phyloP scores from a whole-genome alignment of 1,140 invertebrate genomes.

The Leptopilina clavipes region DNA sequence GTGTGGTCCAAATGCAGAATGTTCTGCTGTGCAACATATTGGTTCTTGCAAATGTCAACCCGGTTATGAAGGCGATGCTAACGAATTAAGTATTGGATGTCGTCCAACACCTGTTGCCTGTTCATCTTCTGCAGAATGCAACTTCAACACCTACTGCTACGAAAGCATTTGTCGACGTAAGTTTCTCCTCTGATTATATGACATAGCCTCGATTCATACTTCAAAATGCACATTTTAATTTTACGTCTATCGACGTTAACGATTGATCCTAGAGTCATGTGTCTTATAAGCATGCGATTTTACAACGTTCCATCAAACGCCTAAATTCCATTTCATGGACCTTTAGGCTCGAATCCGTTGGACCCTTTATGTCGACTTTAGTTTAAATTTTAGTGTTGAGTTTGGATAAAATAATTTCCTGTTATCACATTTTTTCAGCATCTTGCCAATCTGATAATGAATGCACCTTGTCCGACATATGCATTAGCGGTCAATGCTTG shows the following conservation, averaged over 20 bases:
- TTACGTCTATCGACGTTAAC: too few relatives aligned
- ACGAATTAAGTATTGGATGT: conserved; percentile 83
- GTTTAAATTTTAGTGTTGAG: too few relatives aligned
- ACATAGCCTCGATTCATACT: too few relatives aligned
- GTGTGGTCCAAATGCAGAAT: conserved; percentile 91
- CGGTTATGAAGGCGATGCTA: conserved; percentile 86
- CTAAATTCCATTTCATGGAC: too few relatives aligned
- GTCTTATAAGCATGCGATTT: too few relatives aligned
- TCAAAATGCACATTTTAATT: too few relatives aligned
- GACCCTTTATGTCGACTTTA: too few relatives aligned
- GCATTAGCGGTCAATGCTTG: conserved; percentile 87
- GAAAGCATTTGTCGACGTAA: conserved; percentile 87
- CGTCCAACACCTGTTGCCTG: conserved; percentile 84
- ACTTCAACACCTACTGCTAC: conserved; percentile 87
- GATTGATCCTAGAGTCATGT: too few relatives aligned
- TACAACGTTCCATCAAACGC: too few relatives aligned
- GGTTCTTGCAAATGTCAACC: conserved; percentile 85
- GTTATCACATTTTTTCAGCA: conserved; percentile 74
- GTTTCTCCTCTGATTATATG: conserved; percentile 60
- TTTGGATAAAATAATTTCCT: conserved; percentile 34
- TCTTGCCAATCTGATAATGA: conserved; percentile 87
- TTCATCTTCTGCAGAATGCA: conserved; percentile 82
- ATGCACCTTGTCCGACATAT: conserved; percentile 86
- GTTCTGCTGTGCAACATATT: conserved; percentile 81
- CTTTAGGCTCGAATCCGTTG: too few relatives aligned